Evolutionary conservation across 1,140 invertebrate species (phyloP).

Genomic region (Cephus cinctus): DNA sequence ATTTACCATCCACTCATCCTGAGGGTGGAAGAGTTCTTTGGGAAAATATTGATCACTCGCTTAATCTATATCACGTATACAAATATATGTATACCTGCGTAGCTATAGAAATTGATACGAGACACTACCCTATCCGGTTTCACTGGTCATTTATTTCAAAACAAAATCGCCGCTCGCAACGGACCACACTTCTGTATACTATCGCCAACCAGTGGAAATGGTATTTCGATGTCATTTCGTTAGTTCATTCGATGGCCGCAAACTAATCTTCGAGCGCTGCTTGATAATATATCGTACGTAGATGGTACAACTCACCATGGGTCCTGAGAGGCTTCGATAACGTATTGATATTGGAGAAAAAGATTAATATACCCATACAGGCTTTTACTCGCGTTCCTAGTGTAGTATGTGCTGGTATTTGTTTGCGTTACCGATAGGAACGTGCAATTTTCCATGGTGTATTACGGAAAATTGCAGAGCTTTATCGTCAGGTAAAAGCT

Average conservation of each 20-base stretch:
- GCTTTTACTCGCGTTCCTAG: too few relatives aligned
- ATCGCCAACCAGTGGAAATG: slow-evolving; percentile 8
- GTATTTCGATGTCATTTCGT: slow-evolving; percentile 14
- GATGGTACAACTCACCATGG: slow-evolving; percentile 1
- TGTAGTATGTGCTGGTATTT: too few relatives aligned
- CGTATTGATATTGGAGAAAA: slow-evolving; percentile 35
- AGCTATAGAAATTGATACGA: too few relatives aligned
- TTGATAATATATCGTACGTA: slow-evolving; percentile 19
- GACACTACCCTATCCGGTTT: too few relatives aligned
- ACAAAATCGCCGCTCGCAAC: too few relatives aligned
- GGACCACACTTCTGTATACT: not conserved
- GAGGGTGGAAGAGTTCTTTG: not conserved
- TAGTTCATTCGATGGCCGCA: slow-evolving; percentile 26
- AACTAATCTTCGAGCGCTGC: slow-evolving; percentile 30
- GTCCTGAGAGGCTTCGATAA: slow-evolving; percentile 35
- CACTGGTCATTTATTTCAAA: too few relatives aligned
- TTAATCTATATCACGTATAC: not conserved
- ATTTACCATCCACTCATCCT: not conserved
- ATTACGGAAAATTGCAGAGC: too few relatives aligned
- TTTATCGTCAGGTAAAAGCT: too few relatives aligned
- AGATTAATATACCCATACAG: slow-evolving; percentile 41
- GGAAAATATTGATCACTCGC: not conserved
- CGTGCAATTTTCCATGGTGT: too few relatives aligned
- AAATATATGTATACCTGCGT: too few relatives aligned
- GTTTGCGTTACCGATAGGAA: too few relatives aligned